Conservation (phyloP, 2,113 vertebrate genomes). For the Numenius arquata region DNA sequence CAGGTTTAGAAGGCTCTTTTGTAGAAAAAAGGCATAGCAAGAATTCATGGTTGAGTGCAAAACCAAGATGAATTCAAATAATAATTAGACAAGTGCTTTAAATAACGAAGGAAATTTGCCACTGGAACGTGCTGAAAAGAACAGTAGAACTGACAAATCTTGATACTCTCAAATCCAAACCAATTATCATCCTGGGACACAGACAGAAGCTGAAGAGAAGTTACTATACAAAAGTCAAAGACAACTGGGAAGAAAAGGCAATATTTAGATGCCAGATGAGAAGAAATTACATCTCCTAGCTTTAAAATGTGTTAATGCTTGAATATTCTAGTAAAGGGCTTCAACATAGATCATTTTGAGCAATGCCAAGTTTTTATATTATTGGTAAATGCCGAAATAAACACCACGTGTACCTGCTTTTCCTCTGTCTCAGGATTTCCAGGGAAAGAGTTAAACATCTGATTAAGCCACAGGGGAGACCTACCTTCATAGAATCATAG, state of each 20-base stretch:
- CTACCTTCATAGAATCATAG: too few species aligned
- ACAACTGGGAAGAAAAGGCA: not conserved
- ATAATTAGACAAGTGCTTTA: not conserved
- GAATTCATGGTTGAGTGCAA: not conserved
- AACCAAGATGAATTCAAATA: not conserved
- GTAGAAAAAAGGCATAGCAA: not conserved
- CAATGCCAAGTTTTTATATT: not conserved
- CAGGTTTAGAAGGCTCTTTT: not conserved
- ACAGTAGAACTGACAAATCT: not conserved
- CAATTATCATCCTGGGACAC: not conserved
- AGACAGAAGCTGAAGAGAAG: not conserved
- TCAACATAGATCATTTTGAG: not conserved
- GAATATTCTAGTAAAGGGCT: not conserved
- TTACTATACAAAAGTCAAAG: not conserved
- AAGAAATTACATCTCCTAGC: not conserved
- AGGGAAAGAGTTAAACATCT: not conserved
- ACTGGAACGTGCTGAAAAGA: not conserved
- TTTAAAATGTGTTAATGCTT: not conserved
- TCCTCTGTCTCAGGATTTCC: not conserved
- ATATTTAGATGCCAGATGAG: not conserved
- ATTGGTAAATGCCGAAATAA: not conserved
- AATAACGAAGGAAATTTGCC: not conserved
- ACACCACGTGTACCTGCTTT: not conserved
- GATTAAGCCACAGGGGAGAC: not conserved
- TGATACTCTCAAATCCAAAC: not conserved